Conservation (phyloP, 2,888 invertebrate species). For the Caenorhabditis panamensis region DNA sequence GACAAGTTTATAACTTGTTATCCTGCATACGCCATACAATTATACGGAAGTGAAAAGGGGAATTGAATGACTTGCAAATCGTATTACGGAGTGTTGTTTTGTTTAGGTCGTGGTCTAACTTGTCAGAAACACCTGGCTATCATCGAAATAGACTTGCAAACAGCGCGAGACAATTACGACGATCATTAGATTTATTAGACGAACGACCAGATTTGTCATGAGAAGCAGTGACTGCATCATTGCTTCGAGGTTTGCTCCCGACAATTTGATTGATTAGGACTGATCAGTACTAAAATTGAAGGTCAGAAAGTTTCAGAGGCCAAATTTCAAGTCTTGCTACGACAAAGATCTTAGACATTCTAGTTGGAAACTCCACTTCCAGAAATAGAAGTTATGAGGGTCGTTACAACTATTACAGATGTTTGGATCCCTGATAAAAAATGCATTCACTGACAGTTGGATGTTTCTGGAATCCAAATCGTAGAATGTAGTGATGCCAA, state of each 20-base stretch:
- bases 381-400: neutral
- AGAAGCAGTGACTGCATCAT: neutral
- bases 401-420: neutral
- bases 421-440: neutral
- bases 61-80: neutral
- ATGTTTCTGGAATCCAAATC: no score
- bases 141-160: neutral
- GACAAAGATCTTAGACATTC: neutral
- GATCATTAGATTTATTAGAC: constrained; percentile 34
- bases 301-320: neutral
- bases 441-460: neutral
- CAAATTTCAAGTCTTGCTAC: neutral
- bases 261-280: neutral
- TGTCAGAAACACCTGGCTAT: neutral
- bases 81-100: neutral
- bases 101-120: neutral
- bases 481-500: no score
- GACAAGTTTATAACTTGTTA: no score
- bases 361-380: neutral
- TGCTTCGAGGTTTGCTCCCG: neutral
- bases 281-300: neutral
- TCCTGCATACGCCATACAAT: no score
- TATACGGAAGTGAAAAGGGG: neutral
- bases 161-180: neutral
- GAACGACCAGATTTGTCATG: constrained; percentile 13